Base-by-base conservation (phyloP, 2,797 vertebrate species). In the Ctenopoma multispine region DNA sequence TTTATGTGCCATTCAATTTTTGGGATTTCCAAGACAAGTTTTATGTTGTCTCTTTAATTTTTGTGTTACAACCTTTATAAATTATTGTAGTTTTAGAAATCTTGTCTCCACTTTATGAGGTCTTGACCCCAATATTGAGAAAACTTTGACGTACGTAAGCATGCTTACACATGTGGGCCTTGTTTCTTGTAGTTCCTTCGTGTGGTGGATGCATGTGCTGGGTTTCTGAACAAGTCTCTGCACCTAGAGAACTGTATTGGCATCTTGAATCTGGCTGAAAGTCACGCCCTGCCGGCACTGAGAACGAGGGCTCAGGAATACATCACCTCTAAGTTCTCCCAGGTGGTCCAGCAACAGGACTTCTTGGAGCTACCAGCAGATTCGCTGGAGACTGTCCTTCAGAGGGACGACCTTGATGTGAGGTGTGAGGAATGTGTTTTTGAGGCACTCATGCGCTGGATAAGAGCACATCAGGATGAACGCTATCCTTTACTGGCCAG, bases 221-320 rank as follows among this genome's bases (percentile, higher is more conserved):
- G 76, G 72, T 99, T 97, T 67, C 95, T 99, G 68, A 95, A 91
- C 0, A 96, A 96, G 81, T 96, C 95, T 1, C 92, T 99, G 57
- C 95, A 97, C 29, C 95, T 96, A 0, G 97, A 99, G 75, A 99
- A 96, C 84, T 99, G 97, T 1, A 90, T 99, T 4, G 97, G 96
- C 13, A 95, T 99, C 80, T 91, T 99, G 61, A 95, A 93, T 59
- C 88, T 99, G 76, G 97, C 98, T 0, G 97, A 99, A 34, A 84
- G 93, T 20, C 96, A 98, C 58, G 94, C 92, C 7, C 85, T 99
- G 87, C 86, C 91, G 1, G 81, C 87, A 44, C 90, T 99, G 70
- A 96, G 94, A 80, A 83, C 89, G 2, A 92, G 87, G 12, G 96
- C 96, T 40, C 94, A 96, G 83, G 91, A 90, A 77, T 99, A 96